Evolutionary conservation across 2,113 vertebrate species (phyloP).

Genomic region (Turdus rufiventris): DNA sequence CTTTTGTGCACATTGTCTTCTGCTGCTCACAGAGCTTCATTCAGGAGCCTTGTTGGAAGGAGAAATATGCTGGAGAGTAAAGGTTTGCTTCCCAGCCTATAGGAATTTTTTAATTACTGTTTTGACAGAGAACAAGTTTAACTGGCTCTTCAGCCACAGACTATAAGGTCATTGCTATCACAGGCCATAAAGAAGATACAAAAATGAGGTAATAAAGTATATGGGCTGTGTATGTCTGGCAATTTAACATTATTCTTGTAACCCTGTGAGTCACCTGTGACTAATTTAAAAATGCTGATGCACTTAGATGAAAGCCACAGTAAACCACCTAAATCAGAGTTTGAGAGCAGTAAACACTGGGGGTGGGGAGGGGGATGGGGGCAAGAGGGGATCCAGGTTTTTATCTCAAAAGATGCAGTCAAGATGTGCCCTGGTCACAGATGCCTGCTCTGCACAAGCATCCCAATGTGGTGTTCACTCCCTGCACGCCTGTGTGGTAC

Average conservation of each 20-base stretch:
- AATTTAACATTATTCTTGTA: constrained; percentile 65
- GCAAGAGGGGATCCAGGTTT: neutral
- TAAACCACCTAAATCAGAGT: constrained; percentile 48
- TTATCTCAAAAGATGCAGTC: constrained; percentile 39
- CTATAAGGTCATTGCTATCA: constrained; percentile 66
- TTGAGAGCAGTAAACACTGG: constrained; percentile 42
- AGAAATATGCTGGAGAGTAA: constrained; percentile 1
- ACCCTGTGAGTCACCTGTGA: constrained; percentile 67
- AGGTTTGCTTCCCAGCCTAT: constrained; percentile 25
- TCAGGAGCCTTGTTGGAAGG: neutral
- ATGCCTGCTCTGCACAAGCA: neutral
- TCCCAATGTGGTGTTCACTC: neutral
- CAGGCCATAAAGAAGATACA: constrained; percentile 66
- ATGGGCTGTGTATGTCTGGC: constrained; percentile 56
- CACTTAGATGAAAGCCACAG: constrained; percentile 54
- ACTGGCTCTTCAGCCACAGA: constrained; percentile 40
- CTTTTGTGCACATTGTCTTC: neutral
- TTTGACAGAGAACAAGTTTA: constrained; percentile 66
- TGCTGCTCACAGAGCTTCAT: neutral
- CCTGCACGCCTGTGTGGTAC: fast-evolving
- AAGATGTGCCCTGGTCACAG: neutral
- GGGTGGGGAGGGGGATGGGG: neutral
- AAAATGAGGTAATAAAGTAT: constrained; percentile 66
- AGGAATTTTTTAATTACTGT: constrained; percentile 64
- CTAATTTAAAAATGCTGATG: constrained; percentile 69